Percentiles rank a stretch among this genome's conserved stretches.
phyloP scores from a whole-genome alignment of 2,888 invertebrate genomes.

The Lycophotia porphyrea region DNA sequence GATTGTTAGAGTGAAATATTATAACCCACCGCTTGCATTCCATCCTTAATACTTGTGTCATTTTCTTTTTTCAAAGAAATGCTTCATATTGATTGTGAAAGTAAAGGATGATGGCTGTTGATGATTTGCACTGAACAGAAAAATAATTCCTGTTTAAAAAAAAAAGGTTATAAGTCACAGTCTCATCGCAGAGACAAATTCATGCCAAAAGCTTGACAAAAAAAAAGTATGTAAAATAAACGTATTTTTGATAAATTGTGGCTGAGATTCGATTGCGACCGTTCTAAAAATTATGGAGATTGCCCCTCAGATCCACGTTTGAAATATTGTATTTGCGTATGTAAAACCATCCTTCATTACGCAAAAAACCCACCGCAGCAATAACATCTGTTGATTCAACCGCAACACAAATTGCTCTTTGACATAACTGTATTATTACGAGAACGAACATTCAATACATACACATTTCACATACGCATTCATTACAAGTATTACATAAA shows the following conservation, averaged over 20 bases:
- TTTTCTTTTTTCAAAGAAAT: neutral
- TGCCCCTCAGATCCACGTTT: neutral
- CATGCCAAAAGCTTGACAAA: neutral
- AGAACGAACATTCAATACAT: slow-evolving; percentile 34
- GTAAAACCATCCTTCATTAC: slow-evolving; percentile 1
- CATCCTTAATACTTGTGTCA: neutral
- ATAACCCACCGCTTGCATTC: neutral
- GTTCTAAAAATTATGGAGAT: neutral
- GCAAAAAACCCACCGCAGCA: slow-evolving; percentile 7
- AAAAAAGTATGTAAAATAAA: neutral
- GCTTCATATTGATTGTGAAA: neutral
- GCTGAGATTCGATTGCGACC: neutral
- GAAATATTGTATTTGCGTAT: neutral
- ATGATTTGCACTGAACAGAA: neutral
- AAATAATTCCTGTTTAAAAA: neutral
- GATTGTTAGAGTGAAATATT: no score
- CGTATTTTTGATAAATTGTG: neutral
- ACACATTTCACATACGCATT: slow-evolving; percentile 44
- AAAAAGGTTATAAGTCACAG: neutral
- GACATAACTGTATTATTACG: slow-evolving; percentile 50
- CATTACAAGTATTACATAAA: slow-evolving; percentile 53
- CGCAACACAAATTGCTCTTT: slow-evolving; percentile 38
- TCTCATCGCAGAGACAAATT: neutral
- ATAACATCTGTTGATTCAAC: slow-evolving; percentile 50
- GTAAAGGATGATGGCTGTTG: neutral